Base-by-base conservation (phyloP, 2,888 invertebrate species). In the Oscheius onirici region DNA sequence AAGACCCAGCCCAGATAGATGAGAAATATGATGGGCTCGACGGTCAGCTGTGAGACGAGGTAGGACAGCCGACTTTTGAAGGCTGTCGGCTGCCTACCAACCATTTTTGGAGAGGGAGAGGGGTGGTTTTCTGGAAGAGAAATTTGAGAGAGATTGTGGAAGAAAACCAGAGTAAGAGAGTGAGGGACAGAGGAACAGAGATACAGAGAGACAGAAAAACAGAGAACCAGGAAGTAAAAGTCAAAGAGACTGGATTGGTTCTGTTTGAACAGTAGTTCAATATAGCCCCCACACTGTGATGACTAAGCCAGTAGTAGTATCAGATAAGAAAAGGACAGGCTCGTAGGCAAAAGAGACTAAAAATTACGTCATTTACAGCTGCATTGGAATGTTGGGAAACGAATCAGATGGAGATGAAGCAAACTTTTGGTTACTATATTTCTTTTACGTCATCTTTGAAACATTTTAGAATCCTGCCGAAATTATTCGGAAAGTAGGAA, bases 1-100 rank as follows among this genome's bases (percentile, higher is more conserved):
- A 83, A 82, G 17, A 81, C 77, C 68, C 74, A 78, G 17, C 82
- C 82, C 34, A 80, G 61, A 60, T 82, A 82, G 15, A 82, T 65
- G 43, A 82, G 67, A 49, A 83, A 76, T 11, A 79, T 69, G 20
- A 78, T 76, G 11, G 74, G 75, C 63, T 78, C 78, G n/a, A 78
- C 78, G 11, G 72, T 66, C 24, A 77, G 57, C 34, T 67, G 63
- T 22, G 63, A 49, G 11, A 63, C 13, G 17, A 41, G 41, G 13
- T 17, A 28, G 46, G 46, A 63, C 28, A 63, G 49, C 49, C 63
- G 49, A 49, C 63, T 63, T 10, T 24, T 15, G 11, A 63, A 44
- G 49, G 63, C 63, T 17, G 63, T 28, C 63, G 49, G 49, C 28
- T 20, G 63, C 49, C 63, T 40, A 13, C 8, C 13, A 17, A 55